A percentile compares a stretch with the other conserved stretches of the same genome.
Evolutionary conservation across 2,113 vertebrate genomes (phyloP).

Genomic region (western clawed frog (Xenopus tropicalis)): DNA sequence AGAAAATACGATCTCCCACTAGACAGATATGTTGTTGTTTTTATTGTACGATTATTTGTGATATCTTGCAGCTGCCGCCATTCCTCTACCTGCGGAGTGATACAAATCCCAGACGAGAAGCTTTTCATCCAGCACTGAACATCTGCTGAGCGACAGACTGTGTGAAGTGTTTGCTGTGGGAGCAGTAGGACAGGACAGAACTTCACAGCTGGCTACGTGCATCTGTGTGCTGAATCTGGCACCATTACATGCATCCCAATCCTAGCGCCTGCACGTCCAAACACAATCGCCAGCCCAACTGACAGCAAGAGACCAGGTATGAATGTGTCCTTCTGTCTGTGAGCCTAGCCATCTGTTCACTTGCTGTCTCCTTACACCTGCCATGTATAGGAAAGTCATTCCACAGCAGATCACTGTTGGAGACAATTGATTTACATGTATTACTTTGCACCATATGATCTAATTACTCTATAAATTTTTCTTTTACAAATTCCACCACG

Average conservation of each 20-base stretch:
- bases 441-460: background rate
- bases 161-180: constrained; percentile 33
- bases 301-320: constrained; percentile 36
- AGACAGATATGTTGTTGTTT: constrained; percentile 31
- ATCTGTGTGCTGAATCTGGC: constrained; percentile 37
- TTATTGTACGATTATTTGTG: constrained; percentile 30
- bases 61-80: constrained; percentile 38
- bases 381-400: constrained; percentile 7
- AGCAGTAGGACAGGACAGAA: constrained; percentile 31
- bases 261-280: constrained; percentile 21
- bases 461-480: background rate
- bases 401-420: constrained; percentile 11
- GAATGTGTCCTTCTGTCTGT: constrained; percentile 38
- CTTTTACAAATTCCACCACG: background rate
- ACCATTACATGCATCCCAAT: constrained; percentile 28
- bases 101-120: constrained; percentile 32
- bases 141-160: constrained; percentile 43
- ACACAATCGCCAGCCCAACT: constrained; percentile 25
- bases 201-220: constrained; percentile 34
- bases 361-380: constrained; percentile 15
- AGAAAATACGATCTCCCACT: constrained; percentile 7
- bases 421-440: background rate
- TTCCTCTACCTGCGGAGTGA: constrained; percentile 43
- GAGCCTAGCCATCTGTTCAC: constrained; percentile 31
- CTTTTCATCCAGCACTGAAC: constrained; percentile 34